Base-by-base conservation (phyloP, 2,888 invertebrate genomes). In the Portevinia maculata region DNA sequence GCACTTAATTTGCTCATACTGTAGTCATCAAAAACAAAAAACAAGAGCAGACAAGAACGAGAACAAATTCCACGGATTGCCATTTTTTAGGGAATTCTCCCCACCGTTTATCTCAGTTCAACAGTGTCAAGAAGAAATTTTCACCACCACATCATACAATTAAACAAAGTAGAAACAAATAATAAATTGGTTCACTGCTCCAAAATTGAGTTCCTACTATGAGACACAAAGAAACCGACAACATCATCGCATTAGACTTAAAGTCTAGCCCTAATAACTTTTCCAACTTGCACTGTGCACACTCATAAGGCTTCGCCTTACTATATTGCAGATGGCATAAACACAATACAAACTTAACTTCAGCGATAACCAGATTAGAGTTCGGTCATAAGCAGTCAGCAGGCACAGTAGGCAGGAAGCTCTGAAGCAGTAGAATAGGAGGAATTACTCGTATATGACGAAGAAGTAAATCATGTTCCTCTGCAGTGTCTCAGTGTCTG, bases 311-410 rank as follows among this genome's bases (percentile, higher is more conserved):
- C 65, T 65, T 65, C 65, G 13, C 53, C 9, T 15, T 41, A 13
- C 32, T 13, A 2, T 19, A 6, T 53, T 44, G 32, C 30, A 9
- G 6, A 50, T 30, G 50, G 50, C 50, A 37, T 39, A n/a, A n/a
- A 19, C 41, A 11, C n/a, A 65, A 24, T 53, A 24, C 28, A 7
- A 44, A 32, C 39, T 39, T 6, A 53, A 65, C 44, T 30, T 65
- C 21, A 9, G 19, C 41, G 30, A 53, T 65, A 53, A 53, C 53
- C 32, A 53, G 53, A 65, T 53, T 65, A 65, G 30, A 53, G 53
- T 65, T 53, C 32, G n/a, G 32, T 21, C 17, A 28, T 11, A 57
- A 28, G 55, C 21, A 59, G 15, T 30, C 28, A 59, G 11, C 39
- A 19, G 15, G 19, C 21, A 15, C 17, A 11, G 41, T 21, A 28